Evolutionary conservation across 2,888 invertebrate species (phyloP).

Genomic region (Pegoplata infirma): DNA sequence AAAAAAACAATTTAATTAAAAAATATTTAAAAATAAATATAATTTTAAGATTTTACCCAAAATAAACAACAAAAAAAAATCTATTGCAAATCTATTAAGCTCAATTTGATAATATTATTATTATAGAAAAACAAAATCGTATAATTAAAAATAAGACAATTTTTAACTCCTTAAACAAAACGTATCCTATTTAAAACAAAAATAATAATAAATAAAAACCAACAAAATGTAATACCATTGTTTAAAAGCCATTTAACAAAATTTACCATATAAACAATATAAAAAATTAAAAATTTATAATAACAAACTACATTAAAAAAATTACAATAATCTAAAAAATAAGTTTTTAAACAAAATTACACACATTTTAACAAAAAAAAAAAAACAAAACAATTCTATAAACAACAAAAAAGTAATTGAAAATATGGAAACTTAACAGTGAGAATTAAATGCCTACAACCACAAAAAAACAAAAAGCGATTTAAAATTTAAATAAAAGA

Average conservation of each 20-base stretch:
- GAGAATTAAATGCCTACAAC: slow-evolving; percentile 63
- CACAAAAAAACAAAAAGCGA: slow-evolving; percentile 41
- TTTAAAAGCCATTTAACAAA: slow-evolving; percentile 61
- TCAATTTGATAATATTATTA: slow-evolving; percentile 62
- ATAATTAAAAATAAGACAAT: slow-evolving; percentile 41
- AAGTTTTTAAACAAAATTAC: slow-evolving; percentile 53
- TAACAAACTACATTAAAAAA: slow-evolving; percentile 22
- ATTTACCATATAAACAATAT: slow-evolving; percentile 58
- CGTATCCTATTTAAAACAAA: slow-evolving; percentile 58
- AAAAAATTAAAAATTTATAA: slow-evolving; percentile 25
- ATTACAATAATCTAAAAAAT: slow-evolving; percentile 54
- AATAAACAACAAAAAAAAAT: slow-evolving; percentile 32
- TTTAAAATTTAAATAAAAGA: slow-evolving; percentile 42
- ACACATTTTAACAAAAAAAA: slow-evolving; percentile 52
- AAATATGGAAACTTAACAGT: slow-evolving; percentile 63
- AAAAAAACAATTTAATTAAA: slow-evolving; percentile 59
- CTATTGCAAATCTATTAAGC: slow-evolving; percentile 61
- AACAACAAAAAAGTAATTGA: slow-evolving; percentile 43
- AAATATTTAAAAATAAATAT: slow-evolving; percentile 50
- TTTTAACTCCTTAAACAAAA: slow-evolving; percentile 62
- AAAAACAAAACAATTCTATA: slow-evolving; percentile 47
- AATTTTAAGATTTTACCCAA: slow-evolving; percentile 62
- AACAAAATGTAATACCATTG: slow-evolving; percentile 54
- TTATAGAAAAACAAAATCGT: slow-evolving; percentile 21
- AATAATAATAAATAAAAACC: too few species aligned